phyloP scores from a whole-genome alignment of 2,113 vertebrate species.

The Cheilinus undulatus region DNA sequence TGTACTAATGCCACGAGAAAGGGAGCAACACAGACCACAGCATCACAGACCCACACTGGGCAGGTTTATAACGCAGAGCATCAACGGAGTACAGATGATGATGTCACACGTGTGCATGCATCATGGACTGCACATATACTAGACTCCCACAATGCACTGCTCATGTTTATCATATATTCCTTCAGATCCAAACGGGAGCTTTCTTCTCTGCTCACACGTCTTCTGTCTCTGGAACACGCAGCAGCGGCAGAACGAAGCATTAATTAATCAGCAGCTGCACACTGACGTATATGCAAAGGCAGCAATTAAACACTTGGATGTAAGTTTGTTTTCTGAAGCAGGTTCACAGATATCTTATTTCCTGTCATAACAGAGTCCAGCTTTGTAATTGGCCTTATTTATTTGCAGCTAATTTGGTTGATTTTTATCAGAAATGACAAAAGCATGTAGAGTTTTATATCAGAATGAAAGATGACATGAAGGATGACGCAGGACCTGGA shows the following conservation, averaged over 20 bases:
- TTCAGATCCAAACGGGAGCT: constrained; percentile 45
- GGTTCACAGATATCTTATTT: constrained; percentile 28
- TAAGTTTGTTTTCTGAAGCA: constrained; percentile 25
- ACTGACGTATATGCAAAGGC: constrained; percentile 48
- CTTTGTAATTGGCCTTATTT: neutral
- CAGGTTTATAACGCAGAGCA: neutral
- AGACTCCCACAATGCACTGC: constrained; percentile 29
- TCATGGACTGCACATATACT: neutral
- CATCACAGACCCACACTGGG: constrained; percentile 1
- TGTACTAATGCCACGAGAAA: constrained; percentile 45
- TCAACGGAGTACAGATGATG: too few relatives aligned
- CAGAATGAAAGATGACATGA: too few relatives aligned
- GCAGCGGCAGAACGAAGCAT: constrained; percentile 39
- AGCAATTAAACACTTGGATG: constrained; percentile 60
- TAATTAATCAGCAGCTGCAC: constrained; percentile 62
- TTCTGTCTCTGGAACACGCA: constrained; percentile 50
- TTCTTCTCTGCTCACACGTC: constrained; percentile 32
- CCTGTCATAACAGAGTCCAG: constrained; percentile 16
- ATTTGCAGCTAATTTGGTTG: neutral
- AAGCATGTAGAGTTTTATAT: constrained; percentile 13
- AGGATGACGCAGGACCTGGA: too few relatives aligned
- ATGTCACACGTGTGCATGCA: constrained; percentile 23
- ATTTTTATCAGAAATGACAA: neutral
- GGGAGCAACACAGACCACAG: constrained; percentile 4
- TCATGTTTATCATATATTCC: constrained; percentile 63